phyloP scores from a whole-genome alignment of 2,888 invertebrate genomes.

The Notodonta dromedarius region DNA sequence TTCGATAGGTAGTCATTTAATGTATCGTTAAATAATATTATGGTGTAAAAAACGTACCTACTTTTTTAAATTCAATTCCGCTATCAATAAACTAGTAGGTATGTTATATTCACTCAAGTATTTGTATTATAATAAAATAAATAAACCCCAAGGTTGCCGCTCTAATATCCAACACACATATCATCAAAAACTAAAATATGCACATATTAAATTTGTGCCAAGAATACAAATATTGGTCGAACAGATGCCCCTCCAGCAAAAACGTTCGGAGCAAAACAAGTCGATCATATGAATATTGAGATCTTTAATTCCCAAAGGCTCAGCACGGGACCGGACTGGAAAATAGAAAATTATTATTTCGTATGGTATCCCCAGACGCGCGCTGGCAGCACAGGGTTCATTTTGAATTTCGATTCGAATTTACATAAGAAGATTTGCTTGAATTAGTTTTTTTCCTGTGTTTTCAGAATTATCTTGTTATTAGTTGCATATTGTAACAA shows the following conservation, averaged over 20 bases:
- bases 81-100: no score
- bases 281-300: constrained; percentile 35
- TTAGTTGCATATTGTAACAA: no score
- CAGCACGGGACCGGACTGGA: constrained; percentile 20
- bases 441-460: neutral
- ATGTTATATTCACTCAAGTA: no score
- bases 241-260: constrained; percentile 6
- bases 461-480: neutral
- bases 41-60: no score
- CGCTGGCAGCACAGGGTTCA: neutral
- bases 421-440: neutral
- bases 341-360: constrained; percentile 37
- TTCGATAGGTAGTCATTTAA: no score
- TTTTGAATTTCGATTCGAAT: neutral
- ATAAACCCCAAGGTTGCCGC: no score
- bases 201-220: neutral
- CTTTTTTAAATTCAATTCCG: no score
- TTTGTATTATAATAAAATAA: no score
- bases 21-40: no score
- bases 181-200: neutral
- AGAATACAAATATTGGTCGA: neutral
- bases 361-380: constrained; percentile 20
- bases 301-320: constrained; percentile 32
- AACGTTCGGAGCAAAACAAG: constrained; percentile 24
- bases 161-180: neutral